Conservation (phyloP, 92 coral and sea anemone genomes). For the Virgularia gustaviana region DNA sequence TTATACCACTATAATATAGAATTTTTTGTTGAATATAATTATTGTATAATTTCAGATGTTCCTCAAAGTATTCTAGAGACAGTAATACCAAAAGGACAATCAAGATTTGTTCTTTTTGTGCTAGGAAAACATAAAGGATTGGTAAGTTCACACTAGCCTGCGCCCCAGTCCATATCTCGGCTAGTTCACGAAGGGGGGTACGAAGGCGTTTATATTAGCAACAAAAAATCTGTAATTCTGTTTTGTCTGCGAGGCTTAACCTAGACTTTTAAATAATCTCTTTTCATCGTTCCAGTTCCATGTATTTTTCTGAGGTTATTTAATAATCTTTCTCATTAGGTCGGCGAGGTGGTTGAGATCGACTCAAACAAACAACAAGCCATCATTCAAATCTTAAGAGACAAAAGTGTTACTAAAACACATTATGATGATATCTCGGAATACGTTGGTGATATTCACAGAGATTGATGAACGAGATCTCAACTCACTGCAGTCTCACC, state of each 20-base stretch:
- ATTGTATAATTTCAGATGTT: slow-evolving; percentile 63
- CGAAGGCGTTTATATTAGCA: no score
- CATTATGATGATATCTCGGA: slow-evolving; percentile 87
- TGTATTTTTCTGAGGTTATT: slow-evolving; percentile 3
- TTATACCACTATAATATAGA: no score
- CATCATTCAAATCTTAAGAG: slow-evolving; percentile 68
- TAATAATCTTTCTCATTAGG: slow-evolving; percentile 55
- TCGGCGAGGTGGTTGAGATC: slow-evolving; percentile 66
- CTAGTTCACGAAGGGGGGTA: no score
- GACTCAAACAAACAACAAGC: slow-evolving; percentile 73
- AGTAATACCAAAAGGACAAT: slow-evolving; percentile 71
- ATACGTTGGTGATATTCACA: slow-evolving; percentile 55
- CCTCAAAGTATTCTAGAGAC: slow-evolving; percentile 82
- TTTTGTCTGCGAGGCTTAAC: not conserved
- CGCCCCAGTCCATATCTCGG: no score
- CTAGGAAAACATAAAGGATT: slow-evolving; percentile 69
- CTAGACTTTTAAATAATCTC: not conserved
- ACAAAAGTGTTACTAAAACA: slow-evolving; percentile 60
- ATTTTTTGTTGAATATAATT: not conserved
- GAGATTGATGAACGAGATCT: not conserved
- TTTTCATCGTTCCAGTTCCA: not conserved
- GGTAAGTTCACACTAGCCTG: slow-evolving; percentile 56
- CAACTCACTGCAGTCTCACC: not conserved
- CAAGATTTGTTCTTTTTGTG: slow-evolving; percentile 68
- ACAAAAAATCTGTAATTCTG: no score